Evolutionary conservation across 2,113 vertebrate genomes (phyloP), one percentile per base, ranked within the genome.

Genomic region (Coturnix japonica): DNA sequence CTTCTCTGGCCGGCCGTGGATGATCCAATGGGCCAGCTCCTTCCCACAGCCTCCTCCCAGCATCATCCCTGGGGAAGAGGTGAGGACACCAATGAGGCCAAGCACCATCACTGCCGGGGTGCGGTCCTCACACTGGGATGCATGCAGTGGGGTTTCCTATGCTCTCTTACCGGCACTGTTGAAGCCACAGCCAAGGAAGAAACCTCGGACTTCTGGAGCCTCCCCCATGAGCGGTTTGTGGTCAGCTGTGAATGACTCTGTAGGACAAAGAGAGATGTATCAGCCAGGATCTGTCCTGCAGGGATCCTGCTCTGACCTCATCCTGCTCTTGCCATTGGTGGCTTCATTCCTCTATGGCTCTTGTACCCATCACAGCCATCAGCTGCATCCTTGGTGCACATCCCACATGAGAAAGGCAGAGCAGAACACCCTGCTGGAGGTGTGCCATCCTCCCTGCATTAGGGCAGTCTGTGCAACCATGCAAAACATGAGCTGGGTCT

Each of bases 151-250:
- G 60, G 43, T 2, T 83, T 67, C 23, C 12, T 4, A 7, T 7
- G 11, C n/a, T 17, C 13, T 47, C 98, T 96, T 97, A 99, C 99
- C 99, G 1, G 99, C 99, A 1, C 99, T 99, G 97, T 99, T 99
- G 97, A 99, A 99, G 81, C 99, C 99, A 2, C 99, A 99, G 87
- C 99, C 99, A 10, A 99, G 97, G 96, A 99, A 99, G 97, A 98
- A 99, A 1, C 99, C 99, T 47, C 99, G 95, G 66, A 99, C 98
- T 39, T 99, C 99, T 0, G 99, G 99, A 2, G 98, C 98, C 93
- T 99, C 99, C 20, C 99, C 99, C 98, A 99, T 98, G 79, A 99
- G 97, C 0, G 99, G 99, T 71, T 99, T 99, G 90, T 99, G 99
- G 95, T 99, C 99, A 0, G 99, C 98, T 2, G 99, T 99, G 95